Conservation (phyloP, 37 sponge, comb jelly and placozoan species). For the Aphrocallistes beatrix region DNA sequence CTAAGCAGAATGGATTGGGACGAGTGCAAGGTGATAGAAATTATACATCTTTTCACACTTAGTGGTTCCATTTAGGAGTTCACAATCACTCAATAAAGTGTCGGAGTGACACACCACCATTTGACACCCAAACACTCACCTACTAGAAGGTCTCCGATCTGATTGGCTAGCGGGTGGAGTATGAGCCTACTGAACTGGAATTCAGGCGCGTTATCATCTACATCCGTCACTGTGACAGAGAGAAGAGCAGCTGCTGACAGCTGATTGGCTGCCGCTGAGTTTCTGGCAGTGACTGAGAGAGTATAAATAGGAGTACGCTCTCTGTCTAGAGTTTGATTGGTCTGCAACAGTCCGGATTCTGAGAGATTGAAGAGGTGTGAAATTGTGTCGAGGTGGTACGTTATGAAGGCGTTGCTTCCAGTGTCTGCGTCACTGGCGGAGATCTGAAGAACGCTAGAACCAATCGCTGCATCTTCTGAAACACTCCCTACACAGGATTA, state of each 20-base stretch:
- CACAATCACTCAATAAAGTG: neutral
- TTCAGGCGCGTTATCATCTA: slow-evolving; percentile 9
- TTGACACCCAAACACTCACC: slow-evolving; percentile 4
- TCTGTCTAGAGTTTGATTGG: neutral
- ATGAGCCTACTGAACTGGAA: neutral
- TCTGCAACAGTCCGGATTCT: neutral
- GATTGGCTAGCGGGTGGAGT: neutral
- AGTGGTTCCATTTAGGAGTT: too few relatives aligned
- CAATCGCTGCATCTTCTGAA: neutral
- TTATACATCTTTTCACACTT: too few relatives aligned
- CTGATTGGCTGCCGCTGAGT: neutral
- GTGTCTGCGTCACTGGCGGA: slow-evolving; percentile 8
- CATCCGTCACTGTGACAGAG: neutral
- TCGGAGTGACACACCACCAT: neutral
- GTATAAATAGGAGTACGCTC: slow-evolving; percentile 6
- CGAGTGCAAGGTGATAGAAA: too few relatives aligned
- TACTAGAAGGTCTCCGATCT: neutral
- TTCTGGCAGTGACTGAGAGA: neutral
- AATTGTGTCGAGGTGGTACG: neutral
- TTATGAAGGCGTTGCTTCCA: neutral
- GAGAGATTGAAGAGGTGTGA: neutral
- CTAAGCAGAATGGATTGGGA: too few relatives aligned
- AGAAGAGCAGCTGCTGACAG: neutral
- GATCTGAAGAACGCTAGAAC: neutral
- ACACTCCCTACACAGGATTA: neutral